A percentile compares a stretch with the other conserved stretches of the same genome.
These are phyloP conservation scores for Drosophila rufa DNA, from an alignment of 1,140 invertebrate species.

Conservation along the genomic window DNA sequence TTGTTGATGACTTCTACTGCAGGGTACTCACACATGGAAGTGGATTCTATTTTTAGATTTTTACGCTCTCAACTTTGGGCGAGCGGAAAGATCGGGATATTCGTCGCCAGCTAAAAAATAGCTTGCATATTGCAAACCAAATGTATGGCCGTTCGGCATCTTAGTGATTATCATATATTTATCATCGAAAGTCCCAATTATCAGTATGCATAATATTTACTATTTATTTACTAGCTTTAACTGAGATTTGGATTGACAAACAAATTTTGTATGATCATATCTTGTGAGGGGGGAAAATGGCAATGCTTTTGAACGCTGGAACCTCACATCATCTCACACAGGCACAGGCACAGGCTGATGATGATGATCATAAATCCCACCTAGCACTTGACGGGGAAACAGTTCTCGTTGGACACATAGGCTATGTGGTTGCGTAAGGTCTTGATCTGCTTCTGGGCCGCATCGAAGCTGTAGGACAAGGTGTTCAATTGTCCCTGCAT, in stretches of 20 bases:
- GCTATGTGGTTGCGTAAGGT: conserved; percentile 82
- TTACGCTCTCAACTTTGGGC: too few species aligned
- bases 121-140: too few species aligned
- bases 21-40: too few species aligned
- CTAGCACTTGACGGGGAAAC: conserved; percentile 81
- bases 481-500: conserved; percentile 81
- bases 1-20: too few species aligned
- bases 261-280: background rate
- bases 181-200: too few species aligned
- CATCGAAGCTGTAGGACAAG: conserved; percentile 82
- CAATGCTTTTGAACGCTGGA: background rate
- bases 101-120: too few species aligned
- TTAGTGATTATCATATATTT: too few species aligned
- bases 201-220: too few species aligned
- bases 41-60: too few species aligned
- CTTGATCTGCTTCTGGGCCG: conserved; percentile 84
- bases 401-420: conserved; percentile 82
- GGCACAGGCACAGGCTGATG: conserved; percentile 6
- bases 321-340: background rate
- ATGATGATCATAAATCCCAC: background rate
- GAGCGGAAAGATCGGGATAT: too few species aligned
- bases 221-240: background rate
- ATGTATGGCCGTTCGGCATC: too few species aligned
- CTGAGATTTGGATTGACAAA: conserved; percentile 13
- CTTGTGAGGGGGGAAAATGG: background rate